phyloP scores from a whole-genome alignment of 2,888 invertebrate species.

The Synanthedon myopaeformis region DNA sequence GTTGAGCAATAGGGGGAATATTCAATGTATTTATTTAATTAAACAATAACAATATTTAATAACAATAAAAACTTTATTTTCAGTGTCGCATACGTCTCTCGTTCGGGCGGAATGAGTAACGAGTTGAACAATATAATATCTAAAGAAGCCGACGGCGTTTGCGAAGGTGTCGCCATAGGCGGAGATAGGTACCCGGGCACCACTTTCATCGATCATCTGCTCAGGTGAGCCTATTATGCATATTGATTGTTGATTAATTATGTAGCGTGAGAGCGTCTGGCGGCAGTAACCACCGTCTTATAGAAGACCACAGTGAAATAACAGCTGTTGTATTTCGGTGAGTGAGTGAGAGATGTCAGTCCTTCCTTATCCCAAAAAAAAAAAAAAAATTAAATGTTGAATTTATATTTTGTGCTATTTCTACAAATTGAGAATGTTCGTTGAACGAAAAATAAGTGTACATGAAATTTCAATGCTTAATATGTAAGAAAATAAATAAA shows the following conservation, averaged over 20 bases:
- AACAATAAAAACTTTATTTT: no score
- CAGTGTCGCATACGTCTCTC: slow-evolving; percentile 97
- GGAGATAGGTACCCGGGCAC: slow-evolving; percentile 99
- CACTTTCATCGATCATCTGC: slow-evolving; percentile 96
- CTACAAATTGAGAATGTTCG: no score
- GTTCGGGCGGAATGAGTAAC: slow-evolving; percentile 99
- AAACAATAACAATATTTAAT: no score
- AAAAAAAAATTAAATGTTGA: no score
- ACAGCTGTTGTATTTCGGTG: neutral
- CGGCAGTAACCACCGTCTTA: neutral
- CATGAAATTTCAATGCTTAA: no score
- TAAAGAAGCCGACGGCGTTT: slow-evolving; percentile 96
- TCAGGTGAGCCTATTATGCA: slow-evolving; percentile 71
- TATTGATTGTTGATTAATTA: neutral
- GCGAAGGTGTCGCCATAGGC: slow-evolving; percentile 98
- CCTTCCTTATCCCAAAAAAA: no score
- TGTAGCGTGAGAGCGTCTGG: neutral
- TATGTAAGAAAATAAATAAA: no score
- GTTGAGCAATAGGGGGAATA: no score
- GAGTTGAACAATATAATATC: slow-evolving; percentile 98
- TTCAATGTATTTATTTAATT: no score
- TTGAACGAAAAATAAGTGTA: no score
- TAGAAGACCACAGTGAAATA: no score
- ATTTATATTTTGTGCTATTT: no score
- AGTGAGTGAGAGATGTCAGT: neutral